Evolutionary conservation across 2,888 invertebrate genomes (phyloP).

Genomic region (Tenthredo livida): DNA sequence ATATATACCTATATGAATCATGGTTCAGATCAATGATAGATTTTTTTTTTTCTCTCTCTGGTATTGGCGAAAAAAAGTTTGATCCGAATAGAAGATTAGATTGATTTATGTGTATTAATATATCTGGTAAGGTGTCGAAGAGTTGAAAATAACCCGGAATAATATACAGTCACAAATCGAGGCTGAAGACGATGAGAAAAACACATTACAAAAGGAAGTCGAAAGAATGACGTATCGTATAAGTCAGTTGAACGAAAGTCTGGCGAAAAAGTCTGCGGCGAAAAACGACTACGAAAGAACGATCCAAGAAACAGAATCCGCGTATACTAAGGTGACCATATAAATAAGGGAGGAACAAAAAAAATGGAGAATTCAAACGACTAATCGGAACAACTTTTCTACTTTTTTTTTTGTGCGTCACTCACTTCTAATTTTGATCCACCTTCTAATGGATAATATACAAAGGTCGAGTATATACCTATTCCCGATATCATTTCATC

Average conservation of each 20-base stretch:
- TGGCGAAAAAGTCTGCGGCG: conserved; percentile 70
- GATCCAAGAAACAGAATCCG: conserved; percentile 74
- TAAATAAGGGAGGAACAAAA: not conserved
- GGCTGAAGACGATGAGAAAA: conserved; percentile 72
- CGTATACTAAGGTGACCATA: conserved; percentile 70
- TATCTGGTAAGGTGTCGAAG: conserved; percentile 71
- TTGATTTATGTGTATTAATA: not conserved
- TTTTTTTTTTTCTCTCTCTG: too few species aligned
- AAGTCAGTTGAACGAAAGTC: conserved; percentile 70
- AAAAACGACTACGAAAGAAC: conserved; percentile 74
- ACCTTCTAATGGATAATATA: not conserved
- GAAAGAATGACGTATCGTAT: conserved; percentile 73
- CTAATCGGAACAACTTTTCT: not conserved
- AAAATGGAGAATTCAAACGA: not conserved
- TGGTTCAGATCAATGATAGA: too few species aligned
- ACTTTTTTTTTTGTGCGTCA: not conserved
- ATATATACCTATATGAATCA: too few species aligned
- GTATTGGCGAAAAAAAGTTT: not conserved
- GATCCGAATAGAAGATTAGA: not conserved
- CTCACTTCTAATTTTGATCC: not conserved
- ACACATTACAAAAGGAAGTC: conserved; percentile 71
- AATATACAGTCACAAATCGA: conserved; percentile 72
- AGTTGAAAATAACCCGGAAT: conserved; percentile 70
- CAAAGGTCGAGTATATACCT: not conserved
- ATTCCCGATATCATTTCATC: not conserved